Evolutionary conservation across 2,888 invertebrate species (phyloP).

Genomic region (Caenorhabditis imperialis): DNA sequence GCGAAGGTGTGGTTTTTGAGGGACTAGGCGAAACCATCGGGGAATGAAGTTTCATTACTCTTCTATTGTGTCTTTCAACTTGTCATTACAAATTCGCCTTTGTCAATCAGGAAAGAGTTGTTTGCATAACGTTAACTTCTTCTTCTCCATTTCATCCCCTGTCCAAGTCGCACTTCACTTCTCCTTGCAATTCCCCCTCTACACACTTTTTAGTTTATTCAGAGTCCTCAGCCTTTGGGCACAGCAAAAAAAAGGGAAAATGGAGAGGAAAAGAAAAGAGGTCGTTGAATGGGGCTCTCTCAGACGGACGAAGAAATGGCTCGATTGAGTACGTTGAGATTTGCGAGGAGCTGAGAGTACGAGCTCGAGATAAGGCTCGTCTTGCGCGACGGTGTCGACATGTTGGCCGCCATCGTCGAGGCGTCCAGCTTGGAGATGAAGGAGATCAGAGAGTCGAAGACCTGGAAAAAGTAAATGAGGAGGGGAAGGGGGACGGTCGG

Average conservation of each 20-base stretch:
- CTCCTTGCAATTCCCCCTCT: neutral
- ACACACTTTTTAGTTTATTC: conserved; percentile 19
- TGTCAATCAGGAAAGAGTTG: too few relatives aligned
- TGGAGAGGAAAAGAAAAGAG: neutral
- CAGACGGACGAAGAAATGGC: conserved; percentile 38
- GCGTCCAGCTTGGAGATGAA: conserved; percentile 46
- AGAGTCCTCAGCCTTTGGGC: too few relatives aligned
- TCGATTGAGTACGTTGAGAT: conserved; percentile 42
- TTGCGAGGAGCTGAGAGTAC: conserved; percentile 44
- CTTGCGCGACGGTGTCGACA: conserved; percentile 44
- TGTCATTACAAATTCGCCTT: too few relatives aligned
- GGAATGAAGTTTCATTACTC: too few relatives aligned
- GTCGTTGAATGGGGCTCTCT: too few relatives aligned
- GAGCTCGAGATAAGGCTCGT: conserved; percentile 41
- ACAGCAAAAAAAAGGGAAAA: conserved; percentile 1
- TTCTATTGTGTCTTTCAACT: too few relatives aligned
- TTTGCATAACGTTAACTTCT: neutral
- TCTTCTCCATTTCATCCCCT: neutral
- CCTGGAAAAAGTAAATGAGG: conserved; percentile 16
- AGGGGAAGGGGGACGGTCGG: neutral
- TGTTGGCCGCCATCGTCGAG: conserved; percentile 36
- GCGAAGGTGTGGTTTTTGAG: too few relatives aligned
- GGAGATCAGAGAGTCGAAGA: conserved; percentile 39
- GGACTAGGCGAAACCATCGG: too few relatives aligned
- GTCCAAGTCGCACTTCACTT: neutral